phyloP scores from a whole-genome alignment of 2,888 invertebrate genomes.

The Uloborus plumipes region DNA sequence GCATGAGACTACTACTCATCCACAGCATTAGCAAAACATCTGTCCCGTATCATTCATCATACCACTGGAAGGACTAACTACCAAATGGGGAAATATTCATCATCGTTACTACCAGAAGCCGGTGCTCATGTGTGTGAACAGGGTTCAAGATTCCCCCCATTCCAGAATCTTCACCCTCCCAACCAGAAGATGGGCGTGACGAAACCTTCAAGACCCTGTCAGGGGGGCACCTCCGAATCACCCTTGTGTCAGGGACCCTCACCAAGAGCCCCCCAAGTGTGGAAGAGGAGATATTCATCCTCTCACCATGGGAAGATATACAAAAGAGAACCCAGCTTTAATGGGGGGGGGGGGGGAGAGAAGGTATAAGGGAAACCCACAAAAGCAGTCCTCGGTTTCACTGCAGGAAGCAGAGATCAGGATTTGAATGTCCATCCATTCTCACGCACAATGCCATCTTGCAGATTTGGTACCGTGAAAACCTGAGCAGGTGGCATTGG shows the following conservation, averaged over 20 bases:
- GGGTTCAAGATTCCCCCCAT: neutral
- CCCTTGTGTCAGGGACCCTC: constrained; percentile 7
- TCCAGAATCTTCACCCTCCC: neutral
- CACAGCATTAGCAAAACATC: constrained; percentile 3
- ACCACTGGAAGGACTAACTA: too few relatives aligned
- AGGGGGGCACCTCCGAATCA: neutral
- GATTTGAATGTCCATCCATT: constrained; percentile 25
- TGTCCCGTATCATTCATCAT: constrained; percentile 1
- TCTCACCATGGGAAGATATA: neutral
- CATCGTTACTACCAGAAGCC: constrained; percentile 4
- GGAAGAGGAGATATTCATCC: neutral
- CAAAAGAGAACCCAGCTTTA: constrained; percentile 1
- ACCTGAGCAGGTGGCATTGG: constrained; percentile 47
- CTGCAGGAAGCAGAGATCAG: constrained; percentile 22
- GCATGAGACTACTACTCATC: too few relatives aligned
- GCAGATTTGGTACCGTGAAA: constrained; percentile 37
- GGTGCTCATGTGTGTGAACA: neutral
- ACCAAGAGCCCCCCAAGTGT: neutral
- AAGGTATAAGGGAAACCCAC: constrained; percentile 21
- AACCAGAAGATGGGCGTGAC: constrained; percentile 47
- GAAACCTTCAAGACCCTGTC: constrained; percentile 11
- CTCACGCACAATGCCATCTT: constrained; percentile 44
- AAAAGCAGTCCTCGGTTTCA: constrained; percentile 26
- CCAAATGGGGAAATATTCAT: constrained; percentile 34
- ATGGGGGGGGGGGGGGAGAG: neutral